These are phyloP conservation scores for Hyposoter dolosus DNA, from an alignment of 2,888 invertebrate genomes.

Conservation along the genomic window DNA sequence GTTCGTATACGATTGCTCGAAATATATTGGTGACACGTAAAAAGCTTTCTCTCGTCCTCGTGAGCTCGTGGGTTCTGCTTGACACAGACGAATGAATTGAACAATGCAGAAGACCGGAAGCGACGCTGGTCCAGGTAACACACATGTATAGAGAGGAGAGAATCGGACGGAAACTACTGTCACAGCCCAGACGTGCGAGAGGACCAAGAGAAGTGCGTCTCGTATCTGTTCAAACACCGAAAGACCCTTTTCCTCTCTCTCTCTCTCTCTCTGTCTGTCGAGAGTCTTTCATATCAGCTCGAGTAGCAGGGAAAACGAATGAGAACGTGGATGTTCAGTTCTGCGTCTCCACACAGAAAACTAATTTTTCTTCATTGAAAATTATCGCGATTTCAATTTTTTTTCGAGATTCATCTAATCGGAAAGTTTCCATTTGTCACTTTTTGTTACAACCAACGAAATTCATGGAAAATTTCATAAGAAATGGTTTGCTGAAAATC, in stretches of 20 bases:
- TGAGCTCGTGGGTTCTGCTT: conserved; percentile 40
- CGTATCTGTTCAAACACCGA: conserved; percentile 47
- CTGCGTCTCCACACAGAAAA: not conserved
- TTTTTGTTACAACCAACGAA: not conserved
- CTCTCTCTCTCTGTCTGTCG: conserved; percentile 9
- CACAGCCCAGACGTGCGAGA: conserved; percentile 49
- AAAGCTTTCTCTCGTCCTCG: conserved; percentile 35
- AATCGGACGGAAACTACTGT: conserved; percentile 64
- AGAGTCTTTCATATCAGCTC: conserved; percentile 15
- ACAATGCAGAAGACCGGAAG: conserved; percentile 75
- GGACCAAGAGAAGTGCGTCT: conserved; percentile 49
- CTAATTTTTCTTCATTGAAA: not conserved
- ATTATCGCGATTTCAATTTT: not conserved
- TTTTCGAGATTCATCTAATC: not conserved
- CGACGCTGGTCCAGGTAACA: conserved; percentile 69
- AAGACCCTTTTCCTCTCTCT: conserved; percentile 20
- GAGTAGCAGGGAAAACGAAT: not conserved
- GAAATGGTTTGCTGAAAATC: not conserved
- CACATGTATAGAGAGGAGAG: conserved; percentile 19
- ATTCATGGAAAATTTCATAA: not conserved
- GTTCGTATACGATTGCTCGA: not conserved
- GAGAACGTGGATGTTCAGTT: not conserved
- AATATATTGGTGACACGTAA: conserved; percentile 41
- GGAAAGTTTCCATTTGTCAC: not conserved
- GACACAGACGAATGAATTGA: conserved; percentile 70